Evolutionary conservation across 2,888 invertebrate genomes (phyloP), one percentile per base, ranked within the genome.

Genomic region (Adineta ricciae): DNA sequence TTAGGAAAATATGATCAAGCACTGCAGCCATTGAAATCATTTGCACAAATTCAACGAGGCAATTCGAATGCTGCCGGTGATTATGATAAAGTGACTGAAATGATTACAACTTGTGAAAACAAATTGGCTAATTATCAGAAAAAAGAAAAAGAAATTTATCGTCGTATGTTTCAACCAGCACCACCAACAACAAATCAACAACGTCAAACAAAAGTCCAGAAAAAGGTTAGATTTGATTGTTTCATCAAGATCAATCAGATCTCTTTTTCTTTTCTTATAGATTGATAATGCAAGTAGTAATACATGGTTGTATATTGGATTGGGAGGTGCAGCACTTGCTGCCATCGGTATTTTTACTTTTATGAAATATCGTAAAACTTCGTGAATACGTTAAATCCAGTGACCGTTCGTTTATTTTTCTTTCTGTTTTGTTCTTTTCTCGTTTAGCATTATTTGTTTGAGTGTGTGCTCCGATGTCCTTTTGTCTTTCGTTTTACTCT

Each of bases 81-180:
- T 78, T 3, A 41, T 19, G n/a, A n/a, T 24, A 78, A 41, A 78
- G 78, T n/a, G 8, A 24, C 21, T 41, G 78, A 78, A 24, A 78
- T 78, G 78, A 24, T 78, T n/a, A 41, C 1, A 14, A n/a, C 7
- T n/a, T 78, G 78, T 78, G 78, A 78, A 78, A 78, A 1, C n/a
- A 78, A 78, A 78, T 41, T 78, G 24, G 41, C 38, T 24, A 24
- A 78, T n/a, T 78, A 78, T 78, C 3, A 78, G 41, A 41, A 78
- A 78, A 78, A 41, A 41, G 78, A 78, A 41, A 78, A 78, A 78
- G 41, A 78, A 78, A 41, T 78, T 5, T 78, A 78, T 78, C 78
- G 14, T 41, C 78, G 78, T 14, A 78, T 78, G 78, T 78, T 78
- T 78, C 41, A 24, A 78, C 41, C 78, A 41, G 8, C 38, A 78